Conservation (phyloP, 1,140 invertebrate species). For the Idris sp. region DNA sequence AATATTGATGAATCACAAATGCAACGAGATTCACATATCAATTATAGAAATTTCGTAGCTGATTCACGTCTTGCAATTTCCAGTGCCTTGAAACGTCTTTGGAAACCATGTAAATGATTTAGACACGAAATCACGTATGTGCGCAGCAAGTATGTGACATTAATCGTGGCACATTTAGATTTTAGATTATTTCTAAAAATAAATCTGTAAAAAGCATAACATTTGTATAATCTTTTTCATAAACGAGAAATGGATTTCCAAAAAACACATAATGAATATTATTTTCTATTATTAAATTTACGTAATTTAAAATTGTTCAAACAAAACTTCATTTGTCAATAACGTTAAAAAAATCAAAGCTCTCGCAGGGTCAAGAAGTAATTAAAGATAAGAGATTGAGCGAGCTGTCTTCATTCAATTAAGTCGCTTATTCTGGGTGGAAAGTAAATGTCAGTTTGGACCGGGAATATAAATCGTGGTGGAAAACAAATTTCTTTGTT, state of each 20-base stretch:
- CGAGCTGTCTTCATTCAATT: slow-evolving; percentile 42
- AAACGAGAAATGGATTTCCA: no score
- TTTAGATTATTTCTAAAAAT: no score
- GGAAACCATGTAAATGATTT: slow-evolving; percentile 5
- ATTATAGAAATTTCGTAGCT: slow-evolving; percentile 35
- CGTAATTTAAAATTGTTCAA: no score
- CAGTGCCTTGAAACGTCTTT: slow-evolving; percentile 4
- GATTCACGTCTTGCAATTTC: slow-evolving; percentile 22
- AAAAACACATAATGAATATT: no score
- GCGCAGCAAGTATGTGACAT: not conserved
- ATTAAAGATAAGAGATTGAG: slow-evolving; percentile 41
- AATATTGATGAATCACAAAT: slow-evolving; percentile 23
- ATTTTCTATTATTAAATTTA: no score
- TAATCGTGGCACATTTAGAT: no score
- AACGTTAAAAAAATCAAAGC: not conserved
- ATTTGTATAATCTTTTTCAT: no score
- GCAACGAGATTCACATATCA: slow-evolving; percentile 21
- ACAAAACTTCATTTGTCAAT: no score
- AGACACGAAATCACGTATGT: slow-evolving; percentile 4
- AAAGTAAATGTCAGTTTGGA: slow-evolving; percentile 34
- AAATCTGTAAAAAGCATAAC: no score
- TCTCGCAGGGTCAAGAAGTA: slow-evolving; percentile 24
- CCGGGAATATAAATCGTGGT: slow-evolving; percentile 36
- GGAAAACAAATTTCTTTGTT: slow-evolving; percentile 53
- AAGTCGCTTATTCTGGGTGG: slow-evolving; percentile 22